A percentile compares a stretch with the other conserved stretches of the same genome.
Conservation (phyloP, 2,797 vertebrate genomes). For the Numenius phaeopus region DNA sequence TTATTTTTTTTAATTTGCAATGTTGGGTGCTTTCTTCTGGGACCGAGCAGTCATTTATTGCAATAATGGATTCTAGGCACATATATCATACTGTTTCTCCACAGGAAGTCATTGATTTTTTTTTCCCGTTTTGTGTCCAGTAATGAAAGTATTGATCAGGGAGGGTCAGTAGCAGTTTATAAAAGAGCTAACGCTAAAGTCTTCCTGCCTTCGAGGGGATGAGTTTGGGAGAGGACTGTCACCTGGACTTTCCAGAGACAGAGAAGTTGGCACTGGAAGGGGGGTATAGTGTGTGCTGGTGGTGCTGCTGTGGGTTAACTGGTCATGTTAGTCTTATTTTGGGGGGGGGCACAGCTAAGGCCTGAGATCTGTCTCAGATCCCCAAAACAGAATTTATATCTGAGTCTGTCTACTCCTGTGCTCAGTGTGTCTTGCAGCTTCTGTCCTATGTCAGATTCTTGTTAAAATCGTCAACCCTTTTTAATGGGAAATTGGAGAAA, state of each 20-base stretch:
- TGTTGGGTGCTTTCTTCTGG: slow-evolving; percentile 21
- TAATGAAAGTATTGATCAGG: slow-evolving; percentile 77
- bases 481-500: neutral
- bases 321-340: neutral
- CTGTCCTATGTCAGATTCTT: neutral
- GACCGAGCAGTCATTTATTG: slow-evolving; percentile 14
- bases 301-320: neutral
- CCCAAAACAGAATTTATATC: neutral
- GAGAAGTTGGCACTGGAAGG: neutral
- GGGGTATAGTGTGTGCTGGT: neutral
- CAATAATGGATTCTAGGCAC: slow-evolving; percentile 21
- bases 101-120: slow-evolving; percentile 62
- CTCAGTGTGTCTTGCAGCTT: neutral
- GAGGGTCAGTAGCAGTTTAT: slow-evolving; percentile 62
- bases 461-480: neutral
- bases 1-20: neutral
- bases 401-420: neutral
- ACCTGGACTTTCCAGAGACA: neutral
- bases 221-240: neutral
- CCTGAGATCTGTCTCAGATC: neutral
- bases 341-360: neutral
- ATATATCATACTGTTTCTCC: slow-evolving; percentile 5
- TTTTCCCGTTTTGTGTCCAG: slow-evolving; percentile 38
- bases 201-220: neutral
- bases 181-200: slow-evolving; percentile 14